Base-by-base conservation (phyloP, 2,797 vertebrate genomes). In the Loris lydekkerianus region DNA sequence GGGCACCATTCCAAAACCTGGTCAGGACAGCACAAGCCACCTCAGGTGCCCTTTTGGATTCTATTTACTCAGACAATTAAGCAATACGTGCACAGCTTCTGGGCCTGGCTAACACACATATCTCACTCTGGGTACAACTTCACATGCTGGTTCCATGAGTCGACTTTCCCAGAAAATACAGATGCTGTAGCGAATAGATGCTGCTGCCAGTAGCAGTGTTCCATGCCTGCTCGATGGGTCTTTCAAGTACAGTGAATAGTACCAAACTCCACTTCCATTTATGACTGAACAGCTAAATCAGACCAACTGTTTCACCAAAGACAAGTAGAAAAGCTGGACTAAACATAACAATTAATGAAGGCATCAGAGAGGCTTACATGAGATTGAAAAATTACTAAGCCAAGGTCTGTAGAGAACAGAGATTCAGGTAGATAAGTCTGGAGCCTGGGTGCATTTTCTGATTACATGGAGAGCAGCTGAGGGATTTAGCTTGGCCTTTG, bases 41-140 rank as follows among this genome's bases (percentile, higher is more conserved):
- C 53, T 63, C 91, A 25, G 82, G 53, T 43, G 49, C 75, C 93
- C 86, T 95, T 65, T 40, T 14, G 86, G 58, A 27, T 67, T 58
- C 10, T 92, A 88, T 93, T 89, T 95, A 81, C 84, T 92, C 77
- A 86, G 89, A 95, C 43, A 87, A 90, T 69, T n/a, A 72, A 90
- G 81, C 90, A 31, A 10, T 53, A 2, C 1, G 7, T 40, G 40
- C 65, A 10, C 29, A 40, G 83, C 40, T 56, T 49, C 31, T 27
- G 34, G 61, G 67, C 21, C 92, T 73, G 21, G 31, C 88, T 75
- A 58, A 34, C 58, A 73, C 86, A 84, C n/a, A 27, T 21, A 11
- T 23, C 70, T 2, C 2, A 34, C 31, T 72, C 61, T 23, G 2
- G 1, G 21, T 13, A 17, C 63, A 37, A 7, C 10, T 2, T 43